Base-by-base conservation (phyloP, 2,113 vertebrate species). In the Pluvialis apricaria region DNA sequence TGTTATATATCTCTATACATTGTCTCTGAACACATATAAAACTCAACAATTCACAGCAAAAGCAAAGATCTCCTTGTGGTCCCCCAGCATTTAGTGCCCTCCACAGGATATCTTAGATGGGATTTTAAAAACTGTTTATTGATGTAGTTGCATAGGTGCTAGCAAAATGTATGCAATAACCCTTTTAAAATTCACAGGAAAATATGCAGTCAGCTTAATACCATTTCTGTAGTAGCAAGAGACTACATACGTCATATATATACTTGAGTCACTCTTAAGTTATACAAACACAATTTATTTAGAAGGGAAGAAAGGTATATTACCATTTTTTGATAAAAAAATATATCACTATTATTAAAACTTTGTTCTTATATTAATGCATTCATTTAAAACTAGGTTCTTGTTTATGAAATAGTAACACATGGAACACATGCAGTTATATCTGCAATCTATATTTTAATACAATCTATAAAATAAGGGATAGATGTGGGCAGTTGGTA, bases 41-140 rank as follows among this genome's bases (percentile, higher is more conserved):
- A 32, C 34, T 79, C 57, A 69, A n/a, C 40, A 66, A 49, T 51
- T 47, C 49, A 81, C 15, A 77, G 40, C 32, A 75, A 82, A 92
- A 79, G 60, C 34, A 54, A 71, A 78, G 42, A 54, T 31, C n/a
- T 88, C 58, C 36, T n/a, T 51, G 45, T 81, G 51, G 32, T 79
- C 25, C 44, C 36, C 16, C 58, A 52, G 19, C 62, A 70, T 88
- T 94, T 49, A 77, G 25, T 88, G 58, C 34, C 58, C 51, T 86
- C 68, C 14, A 5, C 42, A 83, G 58, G 82, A 52, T 79, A 75
- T 57, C 90, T 79, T 57, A 66, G 40, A 17, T 44, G 54, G 45
- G 72, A 70, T 94, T 92, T 88, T 45, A 61, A 90, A 88, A 93
- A 76, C 32, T 76, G 15, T 60, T 89, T 87, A 85, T 89, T 76